phyloP scores from a whole-genome alignment of 2,113 vertebrate genomes.

The Hydrochoerus hydrochaeris region DNA sequence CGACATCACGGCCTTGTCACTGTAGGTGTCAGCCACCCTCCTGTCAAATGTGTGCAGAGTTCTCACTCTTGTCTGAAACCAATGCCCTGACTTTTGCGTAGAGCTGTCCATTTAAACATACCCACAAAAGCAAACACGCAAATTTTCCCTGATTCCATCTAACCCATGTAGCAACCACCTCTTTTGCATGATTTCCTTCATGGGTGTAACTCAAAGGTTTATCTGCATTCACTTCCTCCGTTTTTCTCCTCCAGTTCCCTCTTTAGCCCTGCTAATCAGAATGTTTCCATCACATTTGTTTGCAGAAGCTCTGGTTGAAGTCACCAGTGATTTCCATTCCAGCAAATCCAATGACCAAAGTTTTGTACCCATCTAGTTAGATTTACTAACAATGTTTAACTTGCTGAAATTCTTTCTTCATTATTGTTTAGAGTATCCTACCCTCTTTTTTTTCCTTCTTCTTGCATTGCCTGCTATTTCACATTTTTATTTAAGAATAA shows the following conservation, averaged over 20 bases:
- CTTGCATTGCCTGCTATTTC: neutral
- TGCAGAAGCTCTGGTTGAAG: neutral
- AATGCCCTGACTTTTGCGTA: neutral
- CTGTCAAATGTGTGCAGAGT: neutral
- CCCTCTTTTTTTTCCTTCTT: neutral
- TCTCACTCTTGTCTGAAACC: too few relatives aligned
- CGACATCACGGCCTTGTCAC: neutral
- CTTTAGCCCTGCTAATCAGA: neutral
- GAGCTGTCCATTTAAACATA: neutral
- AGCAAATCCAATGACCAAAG: neutral
- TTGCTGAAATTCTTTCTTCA: neutral
- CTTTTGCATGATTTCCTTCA: neutral
- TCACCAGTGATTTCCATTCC: neutral
- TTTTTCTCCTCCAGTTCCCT: neutral
- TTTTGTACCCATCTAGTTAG: neutral
- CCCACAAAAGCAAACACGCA: neutral
- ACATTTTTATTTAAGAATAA: neutral
- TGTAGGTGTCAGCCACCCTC: neutral
- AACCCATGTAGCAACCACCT: neutral
- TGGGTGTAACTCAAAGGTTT: neutral
- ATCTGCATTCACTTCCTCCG: neutral
- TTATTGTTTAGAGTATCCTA: neutral
- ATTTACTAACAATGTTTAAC: accelerated
- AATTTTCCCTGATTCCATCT: neutral
- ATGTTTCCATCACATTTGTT: neutral